Evolutionary conservation across 2,888 invertebrate genomes (phyloP), one percentile per base, ranked within the genome.

Genomic region (Allacma fusca): DNA sequence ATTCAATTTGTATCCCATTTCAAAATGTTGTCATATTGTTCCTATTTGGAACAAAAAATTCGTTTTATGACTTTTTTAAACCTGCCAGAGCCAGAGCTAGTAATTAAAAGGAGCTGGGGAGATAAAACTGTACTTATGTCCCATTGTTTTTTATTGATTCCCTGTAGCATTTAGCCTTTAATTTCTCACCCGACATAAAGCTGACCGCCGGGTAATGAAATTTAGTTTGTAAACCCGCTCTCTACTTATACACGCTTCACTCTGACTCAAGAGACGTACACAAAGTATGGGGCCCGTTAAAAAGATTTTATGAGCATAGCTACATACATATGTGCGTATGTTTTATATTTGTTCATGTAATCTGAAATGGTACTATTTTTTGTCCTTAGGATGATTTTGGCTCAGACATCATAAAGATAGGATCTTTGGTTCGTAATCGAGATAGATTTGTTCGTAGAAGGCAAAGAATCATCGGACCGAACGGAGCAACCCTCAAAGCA

Each of bases 401-500:
- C 34, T 95, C 95, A 86, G 99, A 99, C 86, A 95, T 99, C 29
- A 96, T 99, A 68, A 98, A 98, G 89, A 97, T 99, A 81, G 94
- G 95, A 68, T 94, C 92, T 64, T 88, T 96, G 85, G 94, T 97
- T 0, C 88, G 92, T 72, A 98, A 96, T 86, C 93, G 93, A 85
- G 98, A 97, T 80, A 93, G 97, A 84, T 99, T 98, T 88, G 91
- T 98, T 0, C 98, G 98, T 87, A 89, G 99, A 83, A 89, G 99
- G 21, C 96, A 98, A 86, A 89, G 99, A 34, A 88, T 99, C 0
- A 96, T 99, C 82, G 99, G 99, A 0, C 96, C 98, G 0, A 96
- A 97, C 87, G 98, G 98, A n/a, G 96, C 97, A 16, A 99, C 98
- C 0, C 88, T 99, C 13, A 98, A 98, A 87, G 96, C 98, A 0